phyloP scores from a whole-genome alignment of 2,113 vertebrate species.

The Eublepharis macularius region DNA sequence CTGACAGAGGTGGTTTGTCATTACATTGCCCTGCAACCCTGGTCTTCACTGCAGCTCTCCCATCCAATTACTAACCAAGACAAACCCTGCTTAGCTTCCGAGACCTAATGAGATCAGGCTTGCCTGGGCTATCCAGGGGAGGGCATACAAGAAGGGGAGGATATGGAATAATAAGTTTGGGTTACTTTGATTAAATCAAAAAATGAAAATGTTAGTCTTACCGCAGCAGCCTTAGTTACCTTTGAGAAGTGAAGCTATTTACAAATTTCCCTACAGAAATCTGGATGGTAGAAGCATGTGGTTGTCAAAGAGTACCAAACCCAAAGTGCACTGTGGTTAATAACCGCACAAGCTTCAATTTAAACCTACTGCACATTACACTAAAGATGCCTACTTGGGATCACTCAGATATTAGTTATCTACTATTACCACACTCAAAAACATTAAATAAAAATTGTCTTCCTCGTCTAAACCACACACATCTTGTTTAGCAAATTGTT shows the following conservation, averaged over 20 bases:
- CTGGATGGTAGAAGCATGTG: background rate
- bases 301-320: background rate
- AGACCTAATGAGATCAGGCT: no score
- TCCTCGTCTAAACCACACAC: background rate
- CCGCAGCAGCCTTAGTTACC: background rate
- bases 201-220: rapidly evolving
- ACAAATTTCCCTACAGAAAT: background rate
- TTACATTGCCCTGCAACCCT: no score
- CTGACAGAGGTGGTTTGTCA: no score
- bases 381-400: background rate
- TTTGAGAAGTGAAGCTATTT: background rate
- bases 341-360: background rate
- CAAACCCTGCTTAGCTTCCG: no score
- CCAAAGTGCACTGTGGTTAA: background rate
- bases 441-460: background rate
- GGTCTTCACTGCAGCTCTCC: no score
- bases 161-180: no score
- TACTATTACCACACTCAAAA: background rate
- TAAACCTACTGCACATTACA: background rate
- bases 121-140: no score
- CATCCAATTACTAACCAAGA: no score
- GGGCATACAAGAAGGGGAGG: no score
- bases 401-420: background rate
- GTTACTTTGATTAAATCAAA: no score
- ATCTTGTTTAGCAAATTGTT: background rate